Conservation (phyloP, 2,888 invertebrate species). For the Anoplius nigerrimus region DNA sequence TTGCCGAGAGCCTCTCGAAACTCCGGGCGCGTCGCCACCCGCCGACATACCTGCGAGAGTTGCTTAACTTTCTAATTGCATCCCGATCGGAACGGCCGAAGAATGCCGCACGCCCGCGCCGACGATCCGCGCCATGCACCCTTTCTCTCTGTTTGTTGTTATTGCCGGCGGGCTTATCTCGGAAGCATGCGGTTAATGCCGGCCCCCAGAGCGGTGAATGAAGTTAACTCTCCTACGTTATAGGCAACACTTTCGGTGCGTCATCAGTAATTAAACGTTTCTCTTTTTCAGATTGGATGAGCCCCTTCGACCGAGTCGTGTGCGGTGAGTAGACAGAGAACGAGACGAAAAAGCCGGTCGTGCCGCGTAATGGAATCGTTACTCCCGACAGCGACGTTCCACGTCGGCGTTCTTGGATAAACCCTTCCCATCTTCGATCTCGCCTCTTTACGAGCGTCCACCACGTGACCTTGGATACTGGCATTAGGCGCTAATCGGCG, state of each 20-base stretch:
- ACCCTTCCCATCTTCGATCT: too few relatives aligned
- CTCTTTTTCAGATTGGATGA: conserved; percentile 93
- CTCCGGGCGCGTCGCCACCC: conserved; percentile 39
- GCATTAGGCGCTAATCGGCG: neutral
- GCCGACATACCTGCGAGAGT: conserved; percentile 47
- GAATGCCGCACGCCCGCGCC: conserved; percentile 18
- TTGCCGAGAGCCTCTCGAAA: conserved; percentile 33
- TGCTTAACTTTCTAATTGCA: conserved; percentile 62
- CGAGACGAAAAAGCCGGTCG: neutral
- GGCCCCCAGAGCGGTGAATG: conserved; percentile 13
- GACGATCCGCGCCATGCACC: neutral
- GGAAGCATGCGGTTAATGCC: conserved; percentile 36
- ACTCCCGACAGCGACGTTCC: too few relatives aligned
- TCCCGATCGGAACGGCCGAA: conserved; percentile 36
- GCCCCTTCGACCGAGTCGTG: conserved; percentile 95
- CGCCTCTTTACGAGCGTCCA: too few relatives aligned
- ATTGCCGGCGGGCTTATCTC: conserved; percentile 27
- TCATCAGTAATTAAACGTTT: conserved; percentile 8
- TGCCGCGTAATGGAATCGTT: too few relatives aligned
- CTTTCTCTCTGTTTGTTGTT: conserved; percentile 1
- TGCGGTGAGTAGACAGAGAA: conserved; percentile 94
- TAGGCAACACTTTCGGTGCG: too few relatives aligned
- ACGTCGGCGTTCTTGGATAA: too few relatives aligned
- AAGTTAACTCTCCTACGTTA: conserved; percentile 1
- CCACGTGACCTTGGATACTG: conserved; percentile 11